Conservation (phyloP, 2,113 vertebrate species). For the Porphyrio hochstetteri region DNA sequence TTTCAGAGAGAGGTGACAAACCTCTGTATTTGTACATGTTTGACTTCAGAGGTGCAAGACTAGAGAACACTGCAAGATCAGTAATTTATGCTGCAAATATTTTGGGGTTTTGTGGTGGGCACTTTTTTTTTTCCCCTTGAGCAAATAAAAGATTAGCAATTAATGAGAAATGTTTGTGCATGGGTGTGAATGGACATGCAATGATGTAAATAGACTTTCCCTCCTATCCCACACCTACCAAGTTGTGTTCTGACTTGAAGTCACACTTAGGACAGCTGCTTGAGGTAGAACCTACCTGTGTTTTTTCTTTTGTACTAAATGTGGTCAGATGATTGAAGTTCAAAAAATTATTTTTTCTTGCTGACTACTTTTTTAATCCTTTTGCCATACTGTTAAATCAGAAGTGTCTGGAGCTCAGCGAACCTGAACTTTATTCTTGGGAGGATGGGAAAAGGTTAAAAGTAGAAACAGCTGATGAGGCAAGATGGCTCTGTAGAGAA, state of each 20-base stretch:
- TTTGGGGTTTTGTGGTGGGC: neutral
- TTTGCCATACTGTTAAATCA: neutral
- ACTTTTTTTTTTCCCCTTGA: neutral
- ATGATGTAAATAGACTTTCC: neutral
- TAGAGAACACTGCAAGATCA: neutral
- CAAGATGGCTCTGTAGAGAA: constrained; percentile 9
- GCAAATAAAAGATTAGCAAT: neutral
- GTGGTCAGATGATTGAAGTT: neutral
- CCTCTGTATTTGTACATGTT: neutral
- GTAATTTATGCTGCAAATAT: neutral
- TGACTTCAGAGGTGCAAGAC: neutral
- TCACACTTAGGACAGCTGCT: neutral
- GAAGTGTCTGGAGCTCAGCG: neutral
- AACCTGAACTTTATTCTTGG: neutral
- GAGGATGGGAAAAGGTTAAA: constrained; percentile 34
- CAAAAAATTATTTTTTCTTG: neutral
- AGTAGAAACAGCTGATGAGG: constrained; percentile 56
- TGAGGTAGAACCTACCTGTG: neutral
- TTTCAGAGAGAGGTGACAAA: neutral
- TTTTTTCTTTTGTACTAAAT: neutral
- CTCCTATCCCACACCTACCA: neutral
- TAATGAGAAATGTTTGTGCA: neutral
- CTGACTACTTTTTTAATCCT: neutral
- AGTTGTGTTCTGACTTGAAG: neutral
- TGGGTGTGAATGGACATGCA: neutral